These are phyloP conservation scores for Tipula helvola DNA, from an alignment of 2,888 invertebrate genomes.

Conservation along the genomic window DNA sequence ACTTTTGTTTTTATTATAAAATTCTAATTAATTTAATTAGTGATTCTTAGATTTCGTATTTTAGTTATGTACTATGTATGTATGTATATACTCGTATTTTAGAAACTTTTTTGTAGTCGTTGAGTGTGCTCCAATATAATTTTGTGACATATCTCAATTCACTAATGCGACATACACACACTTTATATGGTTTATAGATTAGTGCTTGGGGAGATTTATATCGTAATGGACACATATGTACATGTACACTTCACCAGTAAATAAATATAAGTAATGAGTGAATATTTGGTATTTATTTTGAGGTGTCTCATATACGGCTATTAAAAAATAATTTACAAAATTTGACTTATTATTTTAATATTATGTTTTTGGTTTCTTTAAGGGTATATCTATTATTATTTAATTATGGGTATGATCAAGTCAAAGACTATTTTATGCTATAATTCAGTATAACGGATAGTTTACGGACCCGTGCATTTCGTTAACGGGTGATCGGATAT, in stretches of 20 bases:
- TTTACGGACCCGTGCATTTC: neutral
- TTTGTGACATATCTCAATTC: neutral
- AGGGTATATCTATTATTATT: neutral
- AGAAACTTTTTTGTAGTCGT: neutral
- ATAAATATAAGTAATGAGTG: neutral
- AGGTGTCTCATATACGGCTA: neutral
- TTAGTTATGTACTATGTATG: neutral
- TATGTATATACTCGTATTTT: no score
- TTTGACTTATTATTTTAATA: neutral
- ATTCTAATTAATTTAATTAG: neutral
- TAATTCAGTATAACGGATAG: neutral
- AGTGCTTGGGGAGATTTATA: neutral
- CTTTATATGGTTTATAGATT: neutral
- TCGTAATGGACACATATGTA: neutral
- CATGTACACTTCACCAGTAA: neutral
- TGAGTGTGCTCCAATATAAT: neutral
- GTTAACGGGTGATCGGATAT: neutral
- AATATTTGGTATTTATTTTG: neutral
- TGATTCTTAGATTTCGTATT: neutral
- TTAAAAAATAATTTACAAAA: neutral
- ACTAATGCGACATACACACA: neutral
- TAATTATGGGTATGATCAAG: neutral
- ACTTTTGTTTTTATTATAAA: neutral
- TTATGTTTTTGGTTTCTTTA: neutral
- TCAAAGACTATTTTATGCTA: neutral